Percentiles rank a stretch among this genome's conserved stretches.
Conservation (phyloP, 2,888 invertebrate genomes). For the Incurvaria masculella region DNA sequence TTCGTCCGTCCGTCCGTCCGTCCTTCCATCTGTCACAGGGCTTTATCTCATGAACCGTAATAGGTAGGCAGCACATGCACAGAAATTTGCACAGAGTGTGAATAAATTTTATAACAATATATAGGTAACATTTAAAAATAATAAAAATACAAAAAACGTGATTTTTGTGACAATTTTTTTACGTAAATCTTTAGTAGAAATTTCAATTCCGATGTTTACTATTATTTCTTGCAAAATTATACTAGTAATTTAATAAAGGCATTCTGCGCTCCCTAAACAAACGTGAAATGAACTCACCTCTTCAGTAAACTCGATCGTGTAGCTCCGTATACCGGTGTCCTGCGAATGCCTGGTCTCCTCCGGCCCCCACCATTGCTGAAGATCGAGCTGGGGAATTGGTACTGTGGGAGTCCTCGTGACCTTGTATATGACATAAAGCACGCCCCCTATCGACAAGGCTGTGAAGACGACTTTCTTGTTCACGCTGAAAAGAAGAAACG, state of each 20-base stretch:
- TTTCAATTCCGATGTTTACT: too few species aligned
- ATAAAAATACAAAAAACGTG: too few species aligned
- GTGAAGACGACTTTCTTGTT: too few species aligned
- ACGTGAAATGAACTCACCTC: conserved; percentile 35
- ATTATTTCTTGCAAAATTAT: conserved; percentile 1
- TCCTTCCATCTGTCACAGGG: too few species aligned
- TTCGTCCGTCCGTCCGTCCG: not conserved
- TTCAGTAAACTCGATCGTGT: conserved; percentile 56
- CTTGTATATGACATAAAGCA: too few species aligned
- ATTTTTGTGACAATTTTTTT: too few species aligned
- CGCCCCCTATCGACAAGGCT: too few species aligned
- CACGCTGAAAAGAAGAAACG: not conserved
- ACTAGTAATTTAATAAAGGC: not conserved
- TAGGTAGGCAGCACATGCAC: too few species aligned
- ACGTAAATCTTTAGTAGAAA: too few species aligned
- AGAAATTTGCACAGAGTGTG: not conserved
- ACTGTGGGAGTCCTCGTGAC: conserved; percentile 12
- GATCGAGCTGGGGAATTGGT: conserved; percentile 20
- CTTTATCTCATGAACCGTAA: too few species aligned
- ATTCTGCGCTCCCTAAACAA: not conserved
- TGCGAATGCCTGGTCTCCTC: conserved; percentile 36
- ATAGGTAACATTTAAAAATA: too few species aligned
- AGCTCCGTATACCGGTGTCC: conserved; percentile 54
- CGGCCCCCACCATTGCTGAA: conserved; percentile 60
- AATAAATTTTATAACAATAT: not conserved